Conservation (phyloP, 2,888 invertebrate genomes). For the Microchrysa polita region DNA sequence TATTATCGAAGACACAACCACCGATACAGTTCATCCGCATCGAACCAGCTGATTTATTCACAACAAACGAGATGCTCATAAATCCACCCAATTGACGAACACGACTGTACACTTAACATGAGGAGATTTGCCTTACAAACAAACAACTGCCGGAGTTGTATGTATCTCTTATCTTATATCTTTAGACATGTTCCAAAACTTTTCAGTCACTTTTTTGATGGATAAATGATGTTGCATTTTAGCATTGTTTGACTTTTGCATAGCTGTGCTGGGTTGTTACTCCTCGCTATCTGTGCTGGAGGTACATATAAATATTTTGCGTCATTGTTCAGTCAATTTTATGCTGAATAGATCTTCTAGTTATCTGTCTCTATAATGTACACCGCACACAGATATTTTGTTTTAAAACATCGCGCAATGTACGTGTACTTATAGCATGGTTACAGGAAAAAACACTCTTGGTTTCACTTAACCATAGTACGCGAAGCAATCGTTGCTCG, state of each 20-base stretch:
- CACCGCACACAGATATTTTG: too few relatives aligned
- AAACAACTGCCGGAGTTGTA: constrained; percentile 15
- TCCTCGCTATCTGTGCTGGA: background rate
- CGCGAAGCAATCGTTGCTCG: background rate
- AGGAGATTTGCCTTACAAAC: background rate
- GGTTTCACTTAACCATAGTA: background rate
- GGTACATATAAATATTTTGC: too few relatives aligned
- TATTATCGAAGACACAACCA: too few relatives aligned
- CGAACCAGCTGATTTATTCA: background rate
- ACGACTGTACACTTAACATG: background rate
- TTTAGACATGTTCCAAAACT: too few relatives aligned
- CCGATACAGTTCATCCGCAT: background rate
- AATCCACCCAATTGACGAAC: constrained; percentile 18
- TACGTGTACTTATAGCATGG: too few relatives aligned
- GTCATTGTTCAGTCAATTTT: too few relatives aligned
- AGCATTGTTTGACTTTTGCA: constrained; percentile 15
- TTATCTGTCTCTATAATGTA: too few relatives aligned
- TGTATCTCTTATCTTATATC: background rate
- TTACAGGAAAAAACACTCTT: background rate
- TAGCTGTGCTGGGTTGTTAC: background rate
- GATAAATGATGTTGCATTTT: constrained; percentile 28
- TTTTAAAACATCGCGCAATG: too few relatives aligned
- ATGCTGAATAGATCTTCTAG: too few relatives aligned
- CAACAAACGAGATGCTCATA: background rate
- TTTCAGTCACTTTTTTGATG: constrained; percentile 24